Conservation (phyloP, 2,113 vertebrate species). For the Anthoscopus minutus region DNA sequence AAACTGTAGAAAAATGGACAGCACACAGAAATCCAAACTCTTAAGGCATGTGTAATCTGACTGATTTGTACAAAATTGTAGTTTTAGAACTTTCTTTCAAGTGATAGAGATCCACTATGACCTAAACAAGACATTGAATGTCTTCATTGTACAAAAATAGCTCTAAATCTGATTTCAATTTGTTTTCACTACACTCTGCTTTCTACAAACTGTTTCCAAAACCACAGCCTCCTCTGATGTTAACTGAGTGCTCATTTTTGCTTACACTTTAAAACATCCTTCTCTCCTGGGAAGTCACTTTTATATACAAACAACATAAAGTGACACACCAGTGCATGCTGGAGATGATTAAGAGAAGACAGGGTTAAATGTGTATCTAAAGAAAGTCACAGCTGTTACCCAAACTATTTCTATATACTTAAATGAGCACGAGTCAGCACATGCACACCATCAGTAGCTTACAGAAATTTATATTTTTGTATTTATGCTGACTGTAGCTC, state of each 20-base stretch:
- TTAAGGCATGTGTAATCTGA: not conserved
- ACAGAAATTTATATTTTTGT: not conserved
- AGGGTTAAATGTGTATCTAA: constrained; percentile 40
- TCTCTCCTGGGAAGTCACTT: constrained; percentile 64
- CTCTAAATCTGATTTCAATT: constrained; percentile 57
- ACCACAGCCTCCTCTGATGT: constrained; percentile 47
- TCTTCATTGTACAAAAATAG: not conserved
- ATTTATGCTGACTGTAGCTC: not conserved
- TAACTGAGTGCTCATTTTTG: constrained; percentile 52
- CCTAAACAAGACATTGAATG: not conserved
- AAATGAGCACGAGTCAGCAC: constrained; percentile 18
- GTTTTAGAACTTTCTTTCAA: not conserved
- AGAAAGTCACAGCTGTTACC: constrained; percentile 55
- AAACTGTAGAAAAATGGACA: not conserved
- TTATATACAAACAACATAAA: constrained; percentile 67
- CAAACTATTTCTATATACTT: constrained; percentile 40
- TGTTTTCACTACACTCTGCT: constrained; percentile 26
- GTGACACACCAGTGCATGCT: constrained; percentile 50
- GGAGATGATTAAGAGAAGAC: constrained; percentile 67
- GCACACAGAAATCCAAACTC: not conserved
- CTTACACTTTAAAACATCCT: constrained; percentile 53
- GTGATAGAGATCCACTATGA: not conserved
- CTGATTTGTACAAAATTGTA: not conserved
- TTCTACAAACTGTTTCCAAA: constrained; percentile 67
- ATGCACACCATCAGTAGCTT: constrained; percentile 44